These are phyloP conservation scores for Tauraco erythrolophus DNA, from an alignment of 2,113 vertebrate genomes.

Conservation along the genomic window DNA sequence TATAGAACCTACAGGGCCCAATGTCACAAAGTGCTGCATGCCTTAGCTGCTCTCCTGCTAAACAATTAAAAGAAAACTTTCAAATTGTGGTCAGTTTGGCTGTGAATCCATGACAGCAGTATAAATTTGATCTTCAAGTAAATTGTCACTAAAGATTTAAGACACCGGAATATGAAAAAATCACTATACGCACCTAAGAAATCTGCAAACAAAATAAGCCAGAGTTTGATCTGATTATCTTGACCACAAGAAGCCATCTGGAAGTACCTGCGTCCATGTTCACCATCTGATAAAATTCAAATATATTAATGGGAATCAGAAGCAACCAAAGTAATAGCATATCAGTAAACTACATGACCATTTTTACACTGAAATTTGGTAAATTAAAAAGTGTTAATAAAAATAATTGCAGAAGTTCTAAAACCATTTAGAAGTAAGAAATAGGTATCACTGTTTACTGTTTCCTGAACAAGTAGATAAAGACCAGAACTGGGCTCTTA, in stretches of 20 bases:
- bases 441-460: neutral
- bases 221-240: conserved; percentile 86
- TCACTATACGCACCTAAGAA: conserved; percentile 78
- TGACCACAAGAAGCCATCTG: conserved; percentile 90
- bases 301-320: neutral
- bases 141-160: neutral
- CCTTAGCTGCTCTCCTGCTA: neutral
- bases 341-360: neutral
- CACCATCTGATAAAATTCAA: conserved; percentile 68
- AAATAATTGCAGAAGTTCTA: neutral
- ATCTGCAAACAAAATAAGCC: conserved; percentile 80
- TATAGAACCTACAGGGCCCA: neutral
- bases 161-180: neutral
- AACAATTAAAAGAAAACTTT: neutral
- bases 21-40: neutral
- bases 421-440: neutral
- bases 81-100: neutral
- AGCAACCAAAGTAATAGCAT: neutral
- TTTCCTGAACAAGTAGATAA: neutral
- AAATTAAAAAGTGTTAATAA: neutral
- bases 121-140: neutral
- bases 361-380: neutral
- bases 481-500: neutral
- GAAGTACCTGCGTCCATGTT: conserved; percentile 71
- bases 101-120: neutral